Evolutionary conservation across 1,140 invertebrate genomes (phyloP), one percentile per base, ranked within the genome.

Genomic region (Helicoverpa armigera): DNA sequence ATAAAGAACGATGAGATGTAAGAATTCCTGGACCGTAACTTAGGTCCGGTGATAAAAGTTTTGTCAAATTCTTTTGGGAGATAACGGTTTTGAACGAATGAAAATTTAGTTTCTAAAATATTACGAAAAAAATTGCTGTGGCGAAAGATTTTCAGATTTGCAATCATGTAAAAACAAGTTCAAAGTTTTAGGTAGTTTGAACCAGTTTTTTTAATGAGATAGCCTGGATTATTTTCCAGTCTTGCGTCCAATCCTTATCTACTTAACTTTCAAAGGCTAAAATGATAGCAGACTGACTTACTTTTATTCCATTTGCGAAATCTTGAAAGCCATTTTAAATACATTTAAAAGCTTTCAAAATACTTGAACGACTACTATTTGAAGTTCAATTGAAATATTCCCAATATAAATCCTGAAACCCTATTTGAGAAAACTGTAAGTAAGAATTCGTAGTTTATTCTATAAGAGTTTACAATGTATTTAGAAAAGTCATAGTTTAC

Each of bases 31-130:
- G 23, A 60, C 23, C 18, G 56, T 61, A 75, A 61, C 43, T 75
- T 61, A 75, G 56, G 56, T 75, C 29, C 58, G 16, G 56, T 50
- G 12, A 61, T 75, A 75, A 75, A 75, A 75, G 54, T 75, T 75
- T 61, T 75, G 12, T 50, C 56, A 75, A 75, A 61, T 61, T 75
- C 54, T 75, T 75, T 60, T 58, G 29, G 29, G 23, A 48, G 31
- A 18, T 50, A 61, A 60, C 23, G 18, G 31, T 50, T 72, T 56
- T 54, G 12, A 60, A 43, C 16, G 70, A 50, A 75, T 16, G 29
- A 43, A 73, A 58, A 53, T 56, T 56, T 43, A 5, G 70, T 35
- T 73, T 58, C 43, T 56, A 58, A 31, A 73, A 53, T 70, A 29
- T 23, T 11, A n/a, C 18, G 18, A 70, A 61, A 69, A 69, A 31